A percentile compares a stretch with the other conserved stretches of the same genome.
These are phyloP conservation scores for Semicossyphus pulcher DNA, from an alignment of 2,113 vertebrate species.

Conservation along the genomic window DNA sequence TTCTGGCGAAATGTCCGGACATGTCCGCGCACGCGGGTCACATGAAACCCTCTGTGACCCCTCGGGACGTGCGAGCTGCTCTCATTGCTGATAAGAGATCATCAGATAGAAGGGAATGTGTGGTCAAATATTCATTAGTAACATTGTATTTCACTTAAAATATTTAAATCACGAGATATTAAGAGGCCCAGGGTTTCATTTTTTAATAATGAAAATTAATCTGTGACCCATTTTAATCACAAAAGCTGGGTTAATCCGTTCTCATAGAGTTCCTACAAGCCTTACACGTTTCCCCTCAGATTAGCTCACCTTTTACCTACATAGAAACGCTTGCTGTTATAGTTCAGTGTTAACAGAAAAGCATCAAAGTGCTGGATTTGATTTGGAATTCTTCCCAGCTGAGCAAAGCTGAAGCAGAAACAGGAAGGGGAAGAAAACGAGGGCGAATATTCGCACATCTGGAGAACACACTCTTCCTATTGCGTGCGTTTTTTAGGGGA, in stretches of 20 bases:
- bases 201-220: conserved; percentile 44
- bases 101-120: too few relatives aligned
- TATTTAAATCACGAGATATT: neutral
- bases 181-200: neutral
- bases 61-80: neutral
- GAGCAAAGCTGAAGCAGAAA: conserved; percentile 15
- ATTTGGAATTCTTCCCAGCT: conserved; percentile 33
- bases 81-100: neutral
- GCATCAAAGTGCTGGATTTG: conserved; percentile 16
- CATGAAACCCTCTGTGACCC: neutral
- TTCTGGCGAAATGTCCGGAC: conserved; percentile 23
- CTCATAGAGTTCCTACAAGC: neutral
- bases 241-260: conserved; percentile 46
- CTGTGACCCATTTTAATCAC: conserved; percentile 53
- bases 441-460: conserved; percentile 46
- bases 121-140: too few relatives aligned
- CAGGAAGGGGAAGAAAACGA: conserved; percentile 11
- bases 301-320: conserved; percentile 44
- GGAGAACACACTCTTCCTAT: conserved; percentile 52
- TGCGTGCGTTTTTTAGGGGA: conserved; percentile 15
- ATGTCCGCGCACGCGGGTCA: neutral
- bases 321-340: neutral
- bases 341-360: neutral
- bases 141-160: neutral
- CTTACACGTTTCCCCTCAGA: conserved; percentile 1